Base-by-base conservation (phyloP, 2,888 invertebrate genomes). In the Amphimallon solstitiale region DNA sequence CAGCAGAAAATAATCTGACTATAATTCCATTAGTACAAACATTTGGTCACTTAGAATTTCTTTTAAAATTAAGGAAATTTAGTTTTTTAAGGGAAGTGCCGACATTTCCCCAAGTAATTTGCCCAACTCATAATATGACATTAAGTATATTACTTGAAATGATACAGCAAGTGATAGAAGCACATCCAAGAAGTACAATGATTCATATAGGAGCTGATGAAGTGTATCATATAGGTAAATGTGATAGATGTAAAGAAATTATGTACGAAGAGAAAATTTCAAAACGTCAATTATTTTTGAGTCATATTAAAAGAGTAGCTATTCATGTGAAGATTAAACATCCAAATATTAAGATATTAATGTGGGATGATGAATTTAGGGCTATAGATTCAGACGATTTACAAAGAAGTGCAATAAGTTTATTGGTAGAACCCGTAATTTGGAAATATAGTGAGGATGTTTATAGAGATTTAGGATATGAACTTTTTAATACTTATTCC, bases 191-290 rank as follows among this genome's bases (percentile, higher is more conserved):
- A 17, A 74, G 72, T 12, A 72, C 74, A 21, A 73, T 71, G 70
- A 81, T 94, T 54, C 94, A 94, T 76, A 89, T 94, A 67, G 94
- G 94, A 0, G 91, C 91, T 51, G 94, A 95, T 78, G 95, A 95
- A 83, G 94, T 94, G 0, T 90, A 86, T 74, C 87, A 90, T 66
- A 80, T 91, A 23, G 90, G 90, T n/a, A 81, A 84, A 69, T 92
- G 92, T 76, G 73, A 81, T 1, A 78, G 82, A 45, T 92, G 92
- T 72, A 75, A 75, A n/a, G 80, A 83, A 7, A 71, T 66, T 21
- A 78, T 81, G 76, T 66, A 67, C n/a, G 66, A 73, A 67, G 74
- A 74, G 70, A 79, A 71, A 38, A 84, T 86, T 82, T 79, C 79
- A 23, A 85, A 86, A 81, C 87, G 82, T 62, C 81, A 86, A 49